A percentile compares a stretch with the other conserved stretches of the same genome.
Evolutionary conservation across 2,797 vertebrate genomes (phyloP).

Genomic region (Dendrocincla fuliginosa): DNA sequence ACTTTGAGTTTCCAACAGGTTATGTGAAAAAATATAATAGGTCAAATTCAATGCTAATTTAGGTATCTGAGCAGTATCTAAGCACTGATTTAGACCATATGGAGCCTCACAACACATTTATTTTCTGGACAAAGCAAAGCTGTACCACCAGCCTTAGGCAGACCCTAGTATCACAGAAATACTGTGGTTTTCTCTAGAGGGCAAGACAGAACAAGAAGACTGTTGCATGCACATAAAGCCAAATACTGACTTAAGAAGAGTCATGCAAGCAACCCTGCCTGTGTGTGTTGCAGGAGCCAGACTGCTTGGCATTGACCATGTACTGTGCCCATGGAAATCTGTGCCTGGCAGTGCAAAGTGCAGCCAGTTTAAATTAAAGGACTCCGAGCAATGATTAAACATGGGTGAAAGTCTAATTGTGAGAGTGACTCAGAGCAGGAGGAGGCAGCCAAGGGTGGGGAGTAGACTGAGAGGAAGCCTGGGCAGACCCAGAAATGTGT

Average conservation of each 20-base stretch:
- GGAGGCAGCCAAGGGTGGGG: accelerated
- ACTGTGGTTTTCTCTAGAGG: not conserved
- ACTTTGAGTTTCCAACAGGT: not conserved
- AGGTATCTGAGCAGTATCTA: not conserved
- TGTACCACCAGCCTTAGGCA: not conserved
- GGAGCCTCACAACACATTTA: not conserved
- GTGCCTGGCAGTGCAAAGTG: not conserved
- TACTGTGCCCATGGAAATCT: not conserved
- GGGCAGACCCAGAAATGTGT: accelerated
- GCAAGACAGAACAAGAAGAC: not conserved
- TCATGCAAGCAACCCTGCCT: not conserved
- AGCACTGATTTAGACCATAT: not conserved
- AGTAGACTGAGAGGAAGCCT: not conserved
- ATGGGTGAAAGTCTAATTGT: not conserved
- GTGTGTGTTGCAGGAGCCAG: accelerated
- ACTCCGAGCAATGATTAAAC: not conserved
- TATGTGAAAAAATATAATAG: not conserved
- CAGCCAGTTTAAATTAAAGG: not conserved
- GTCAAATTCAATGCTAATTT: not conserved
- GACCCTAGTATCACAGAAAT: accelerated
- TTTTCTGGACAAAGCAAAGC: not conserved
- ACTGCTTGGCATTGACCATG: not conserved
- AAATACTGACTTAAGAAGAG: not conserved
- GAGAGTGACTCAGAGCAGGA: not conserved
- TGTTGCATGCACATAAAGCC: accelerated